These are phyloP conservation scores for Hydractinia symbiolongicarpus DNA, from an alignment of 30 jellyfish, hydroid and myxozoan species.

Conservation along the genomic window DNA sequence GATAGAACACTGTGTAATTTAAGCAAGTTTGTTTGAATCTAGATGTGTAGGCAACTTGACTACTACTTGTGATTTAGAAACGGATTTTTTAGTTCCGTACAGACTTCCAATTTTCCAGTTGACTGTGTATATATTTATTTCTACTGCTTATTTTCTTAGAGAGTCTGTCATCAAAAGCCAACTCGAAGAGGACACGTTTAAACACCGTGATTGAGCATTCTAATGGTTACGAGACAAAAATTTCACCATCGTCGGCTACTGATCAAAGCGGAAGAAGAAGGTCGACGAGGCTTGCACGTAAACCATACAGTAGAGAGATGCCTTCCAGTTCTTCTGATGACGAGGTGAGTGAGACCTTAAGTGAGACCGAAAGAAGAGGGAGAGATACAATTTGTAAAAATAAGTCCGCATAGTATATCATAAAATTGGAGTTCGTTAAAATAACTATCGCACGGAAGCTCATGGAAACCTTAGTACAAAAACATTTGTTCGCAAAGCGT, in stretches of 20 bases:
- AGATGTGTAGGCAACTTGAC: too few relatives aligned
- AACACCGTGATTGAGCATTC: conserved; percentile 21
- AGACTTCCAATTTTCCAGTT: background rate
- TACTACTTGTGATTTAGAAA: too few relatives aligned
- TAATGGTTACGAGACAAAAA: background rate
- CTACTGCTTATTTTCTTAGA: background rate
- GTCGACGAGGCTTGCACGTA: conserved; percentile 15
- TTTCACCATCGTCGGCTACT: background rate
- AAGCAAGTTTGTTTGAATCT: background rate
- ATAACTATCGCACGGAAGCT: too few relatives aligned
- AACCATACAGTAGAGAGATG: conserved; percentile 28
- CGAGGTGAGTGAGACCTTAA: conserved; percentile 33
- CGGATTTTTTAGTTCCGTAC: too few relatives aligned
- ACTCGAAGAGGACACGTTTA: conserved; percentile 15
- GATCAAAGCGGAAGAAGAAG: conserved; percentile 2
- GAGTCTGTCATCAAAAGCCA: background rate
- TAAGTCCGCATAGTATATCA: background rate
- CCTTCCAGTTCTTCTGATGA: conserved; percentile 28
- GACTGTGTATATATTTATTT: background rate
- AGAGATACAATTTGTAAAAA: background rate
- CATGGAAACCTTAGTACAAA: too few relatives aligned
- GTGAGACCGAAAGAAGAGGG: too few relatives aligned
- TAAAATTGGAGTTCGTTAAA: too few relatives aligned
- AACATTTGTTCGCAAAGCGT: too few relatives aligned
- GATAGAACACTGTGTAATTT: background rate